Base-by-base conservation (phyloP, 2,113 vertebrate species). In the Dipodomys ordii region DNA sequence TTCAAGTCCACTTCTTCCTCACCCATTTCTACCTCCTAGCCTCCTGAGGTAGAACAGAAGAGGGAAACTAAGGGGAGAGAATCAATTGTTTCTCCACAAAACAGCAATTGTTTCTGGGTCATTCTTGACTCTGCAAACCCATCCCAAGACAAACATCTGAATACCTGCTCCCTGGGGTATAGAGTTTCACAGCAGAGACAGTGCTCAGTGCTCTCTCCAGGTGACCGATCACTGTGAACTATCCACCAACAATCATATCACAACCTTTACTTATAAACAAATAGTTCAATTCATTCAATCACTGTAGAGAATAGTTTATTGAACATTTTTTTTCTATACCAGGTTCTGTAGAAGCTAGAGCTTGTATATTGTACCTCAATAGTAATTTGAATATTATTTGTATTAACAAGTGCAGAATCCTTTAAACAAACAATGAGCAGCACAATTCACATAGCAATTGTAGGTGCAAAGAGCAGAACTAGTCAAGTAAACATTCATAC, bases 381-480 rank as follows among this genome's bases (percentile, higher is more conserved):
- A 85, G 2, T 3, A 74, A 82, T n/a, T 79, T 39, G 78, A 88
- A 87, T 60, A 78, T 69, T 81, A 72, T 30, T 62, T 94, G 65
- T 85, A 20, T 53, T 72, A 83, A 76, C 7, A 32, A 7, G 65
- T 4, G 67, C 3, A 71, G 4, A 67, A 1, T 44, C 18, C 7
- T 80, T 87, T 39, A 32, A 90, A 32, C 11, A 76, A 64, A 85
- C 2, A 88, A 46, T 2, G 46, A 68, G n/a, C 7, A 92, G 15
- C 3, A 4, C 0, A 35, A 13, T 67, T 60, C 32, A 67, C 35
- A 1, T 62, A 28, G 46, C 28, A 87, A 2, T 15, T 74, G 2
- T 64, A 19, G 1, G 0, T 62, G 6, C 27, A 87, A 79, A 83
- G 19, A 80, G 8, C 3, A 90, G 39, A 95, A 44, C 0, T 62